phyloP scores from a whole-genome alignment of 2,888 invertebrate species.

The Volucella inflata region DNA sequence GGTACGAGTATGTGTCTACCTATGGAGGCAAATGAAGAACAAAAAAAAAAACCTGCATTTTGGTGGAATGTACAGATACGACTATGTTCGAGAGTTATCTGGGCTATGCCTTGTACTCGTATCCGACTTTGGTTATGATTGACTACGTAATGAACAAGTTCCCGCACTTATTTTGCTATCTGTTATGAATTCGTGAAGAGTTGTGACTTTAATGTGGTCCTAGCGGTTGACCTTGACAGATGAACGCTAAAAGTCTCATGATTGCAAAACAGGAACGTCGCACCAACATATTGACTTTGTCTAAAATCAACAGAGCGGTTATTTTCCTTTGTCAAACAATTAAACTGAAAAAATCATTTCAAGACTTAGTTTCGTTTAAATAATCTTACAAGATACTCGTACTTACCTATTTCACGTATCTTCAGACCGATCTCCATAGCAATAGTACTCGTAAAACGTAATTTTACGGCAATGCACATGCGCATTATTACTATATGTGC shows the following conservation, averaged over 20 bases:
- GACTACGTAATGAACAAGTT: slow-evolving; percentile 13
- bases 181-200: not conserved
- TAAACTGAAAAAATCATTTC: slow-evolving; percentile 8
- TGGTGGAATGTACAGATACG: not conserved
- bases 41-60: slow-evolving; percentile 17
- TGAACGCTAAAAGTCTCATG: slow-evolving; percentile 16
- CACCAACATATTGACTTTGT: not conserved
- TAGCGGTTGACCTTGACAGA: slow-evolving; percentile 3
- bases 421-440: not conserved
- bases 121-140: slow-evolving; percentile 24
- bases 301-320: not conserved
- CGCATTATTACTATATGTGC: not conserved
- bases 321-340: not conserved
- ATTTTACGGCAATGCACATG: slow-evolving; percentile 40
- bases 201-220: not conserved
- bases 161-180: slow-evolving; percentile 14
- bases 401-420: no score
- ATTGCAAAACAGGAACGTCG: slow-evolving; percentile 10
- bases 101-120: not conserved
- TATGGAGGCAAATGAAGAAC: no score
- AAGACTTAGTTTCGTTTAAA: slow-evolving; percentile 16
- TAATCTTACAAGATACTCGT: not conserved
- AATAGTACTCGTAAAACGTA: slow-evolving; percentile 12
- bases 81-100: no score
- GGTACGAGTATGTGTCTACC: not conserved